Evolutionary conservation across 2,888 invertebrate genomes (phyloP), one percentile per base, ranked within the genome.

Genomic region (Endotricha flammealis): DNA sequence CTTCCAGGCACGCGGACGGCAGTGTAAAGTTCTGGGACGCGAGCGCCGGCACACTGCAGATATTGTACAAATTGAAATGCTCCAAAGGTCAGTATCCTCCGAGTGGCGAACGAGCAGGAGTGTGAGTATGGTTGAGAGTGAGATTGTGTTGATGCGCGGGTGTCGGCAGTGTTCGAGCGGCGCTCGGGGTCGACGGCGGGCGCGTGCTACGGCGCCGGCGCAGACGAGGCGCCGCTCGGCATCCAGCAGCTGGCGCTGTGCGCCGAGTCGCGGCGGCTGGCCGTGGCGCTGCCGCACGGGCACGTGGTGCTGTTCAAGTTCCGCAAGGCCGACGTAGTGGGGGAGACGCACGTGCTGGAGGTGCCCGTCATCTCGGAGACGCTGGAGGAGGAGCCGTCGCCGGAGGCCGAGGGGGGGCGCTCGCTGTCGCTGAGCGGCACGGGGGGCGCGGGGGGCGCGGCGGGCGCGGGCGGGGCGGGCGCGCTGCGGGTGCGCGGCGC

Each of bases 21-120:
- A 97, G 97, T 67, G 90, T 99, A 38, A 98, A 98, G 79, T 99
- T 99, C 85, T 99, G 99, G 99, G 99, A 99, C 79, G 97, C 97
- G 29, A 97, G 97, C 65, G 97, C 96, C 35, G 97, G 97, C 51
- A 95, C 95, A 45, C 89, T 99, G 58, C 98, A 98, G 89, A 94
- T 98, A 64, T 90, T 99, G 68, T 99, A 99, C 88, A 98, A 98
- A 90, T 88, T 99, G 66, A 99, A 98, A 89, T 98, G 98, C 70
- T 95, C 96, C 54, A 98, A 98, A 89, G 88, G 87, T 87, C 38
- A 52, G 61, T 45, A n/a, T n/a, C n/a, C n/a, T n/a, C 6, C 5
- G 8, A 7, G 5, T 17, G 20, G 3, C 11, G 13, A 13, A 22
- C 22, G 9, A 9, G 8, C 22, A 23, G 9, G 14, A 8, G 3